Conservation (phyloP, 2,888 invertebrate genomes). For the Drosophila barbarae region DNA sequence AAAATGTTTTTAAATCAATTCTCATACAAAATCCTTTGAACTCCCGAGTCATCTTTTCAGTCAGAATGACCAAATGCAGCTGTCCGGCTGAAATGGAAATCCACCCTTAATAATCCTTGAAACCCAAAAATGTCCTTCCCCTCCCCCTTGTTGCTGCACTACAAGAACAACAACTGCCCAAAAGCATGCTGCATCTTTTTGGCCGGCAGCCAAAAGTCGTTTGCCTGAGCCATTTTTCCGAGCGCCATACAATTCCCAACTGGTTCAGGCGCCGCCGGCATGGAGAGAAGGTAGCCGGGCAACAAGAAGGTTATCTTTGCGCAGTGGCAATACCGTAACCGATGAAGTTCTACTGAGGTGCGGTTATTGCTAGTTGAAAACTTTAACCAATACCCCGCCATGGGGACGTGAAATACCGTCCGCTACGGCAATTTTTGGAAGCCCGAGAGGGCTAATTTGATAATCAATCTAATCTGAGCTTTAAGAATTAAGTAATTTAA, state of each 20-base stretch:
- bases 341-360: constrained; percentile 93
- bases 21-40: neutral
- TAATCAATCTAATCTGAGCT: constrained; percentile 21
- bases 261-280: constrained; percentile 34
- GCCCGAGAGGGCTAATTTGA: constrained; percentile 81
- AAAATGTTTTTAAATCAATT: too few species aligned
- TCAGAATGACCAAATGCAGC: neutral
- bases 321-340: constrained; percentile 96
- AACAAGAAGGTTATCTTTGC: constrained; percentile 83
- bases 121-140: neutral
- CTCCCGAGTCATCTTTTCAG: too few species aligned
- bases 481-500: neutral
- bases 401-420: constrained; percentile 92
- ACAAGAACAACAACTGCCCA: constrained; percentile 29
- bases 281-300: constrained; percentile 35
- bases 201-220: neutral
- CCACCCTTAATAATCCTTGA: constrained; percentile 2
- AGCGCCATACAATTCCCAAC: constrained; percentile 62
- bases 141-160: neutral
- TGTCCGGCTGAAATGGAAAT: neutral
- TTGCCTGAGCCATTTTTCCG: constrained; percentile 13
- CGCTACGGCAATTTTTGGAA: constrained; percentile 92
- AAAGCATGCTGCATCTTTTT: constrained; percentile 42
- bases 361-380: constrained; percentile 96
- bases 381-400: constrained; percentile 95